A percentile compares a stretch with the other conserved stretches of the same genome.
Conservation (phyloP, 2,888 invertebrate genomes). For the Willowsia nigromaculata region DNA sequence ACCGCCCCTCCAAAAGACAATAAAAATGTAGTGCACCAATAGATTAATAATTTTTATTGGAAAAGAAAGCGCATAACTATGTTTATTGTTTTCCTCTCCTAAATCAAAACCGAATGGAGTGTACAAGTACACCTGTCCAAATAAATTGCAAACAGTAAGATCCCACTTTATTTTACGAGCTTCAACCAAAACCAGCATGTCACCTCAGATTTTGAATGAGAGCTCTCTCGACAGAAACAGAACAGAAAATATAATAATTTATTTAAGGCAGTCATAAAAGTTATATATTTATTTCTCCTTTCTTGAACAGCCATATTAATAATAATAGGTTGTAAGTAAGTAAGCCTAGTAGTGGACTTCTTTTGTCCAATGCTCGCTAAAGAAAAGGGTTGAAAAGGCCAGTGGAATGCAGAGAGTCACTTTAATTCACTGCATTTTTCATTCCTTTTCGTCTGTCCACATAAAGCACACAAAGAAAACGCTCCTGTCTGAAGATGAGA, state of each 20-base stretch:
- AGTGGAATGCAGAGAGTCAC: background rate
- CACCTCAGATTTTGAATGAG: background rate
- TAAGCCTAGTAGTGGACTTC: background rate
- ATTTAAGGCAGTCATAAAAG: background rate
- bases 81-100: background rate
- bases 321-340: background rate
- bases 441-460: background rate
- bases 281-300: background rate
- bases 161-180: background rate
- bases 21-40: too few species aligned
- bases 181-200: background rate
- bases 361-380: background rate
- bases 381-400: background rate
- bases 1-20: background rate
- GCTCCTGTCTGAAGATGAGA: background rate
- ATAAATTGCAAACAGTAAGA: background rate
- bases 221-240: background rate
- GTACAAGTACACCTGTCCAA: background rate
- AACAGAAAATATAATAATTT: background rate
- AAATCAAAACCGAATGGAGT: conserved; percentile 2
- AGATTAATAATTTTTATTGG: background rate
- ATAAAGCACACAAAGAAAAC: background rate
- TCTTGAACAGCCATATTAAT: background rate
- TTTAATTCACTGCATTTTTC: background rate
- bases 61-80: background rate